These are phyloP conservation scores for Phalacrocorax pelagicus DNA, from an alignment of 2,113 vertebrate species.

Conservation along the genomic window DNA sequence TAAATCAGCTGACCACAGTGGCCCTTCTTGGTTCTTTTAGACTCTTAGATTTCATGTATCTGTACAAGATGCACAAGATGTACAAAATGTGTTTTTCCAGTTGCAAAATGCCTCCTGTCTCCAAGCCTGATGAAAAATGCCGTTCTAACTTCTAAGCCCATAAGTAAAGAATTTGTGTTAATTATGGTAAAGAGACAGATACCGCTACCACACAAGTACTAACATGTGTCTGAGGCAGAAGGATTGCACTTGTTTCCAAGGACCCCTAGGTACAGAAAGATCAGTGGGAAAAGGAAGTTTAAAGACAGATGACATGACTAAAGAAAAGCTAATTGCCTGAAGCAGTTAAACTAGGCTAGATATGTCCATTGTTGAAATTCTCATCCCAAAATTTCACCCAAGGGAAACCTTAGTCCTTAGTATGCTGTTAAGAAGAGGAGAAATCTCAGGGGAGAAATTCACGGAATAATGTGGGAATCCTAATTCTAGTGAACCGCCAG, in stretches of 20 bases:
- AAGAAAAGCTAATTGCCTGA: not conserved
- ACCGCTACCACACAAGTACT: not conserved
- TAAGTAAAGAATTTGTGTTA: not conserved
- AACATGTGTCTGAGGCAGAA: not conserved
- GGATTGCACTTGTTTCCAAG: not conserved
- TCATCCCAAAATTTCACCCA: not conserved
- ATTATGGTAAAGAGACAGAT: not conserved
- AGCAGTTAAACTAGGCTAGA: not conserved
- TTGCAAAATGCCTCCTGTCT: not conserved
- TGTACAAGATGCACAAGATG: not conserved
- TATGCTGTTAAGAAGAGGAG: not conserved
- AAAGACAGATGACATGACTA: not conserved
- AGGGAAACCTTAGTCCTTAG: not conserved
- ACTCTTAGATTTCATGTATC: not conserved
- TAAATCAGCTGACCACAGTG: not conserved
- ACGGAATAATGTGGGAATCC: not conserved
- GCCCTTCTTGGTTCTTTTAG: not conserved
- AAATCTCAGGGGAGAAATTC: not conserved
- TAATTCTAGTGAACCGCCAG: constrained; percentile 15
- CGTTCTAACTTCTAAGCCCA: not conserved
- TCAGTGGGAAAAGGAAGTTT: not conserved
- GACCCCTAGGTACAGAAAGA: not conserved
- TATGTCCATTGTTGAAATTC: not conserved
- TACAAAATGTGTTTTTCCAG: not conserved
- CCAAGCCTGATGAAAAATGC: not conserved